phyloP scores from a whole-genome alignment of 2,113 vertebrate genomes.

The Pogonocichla stellata region DNA sequence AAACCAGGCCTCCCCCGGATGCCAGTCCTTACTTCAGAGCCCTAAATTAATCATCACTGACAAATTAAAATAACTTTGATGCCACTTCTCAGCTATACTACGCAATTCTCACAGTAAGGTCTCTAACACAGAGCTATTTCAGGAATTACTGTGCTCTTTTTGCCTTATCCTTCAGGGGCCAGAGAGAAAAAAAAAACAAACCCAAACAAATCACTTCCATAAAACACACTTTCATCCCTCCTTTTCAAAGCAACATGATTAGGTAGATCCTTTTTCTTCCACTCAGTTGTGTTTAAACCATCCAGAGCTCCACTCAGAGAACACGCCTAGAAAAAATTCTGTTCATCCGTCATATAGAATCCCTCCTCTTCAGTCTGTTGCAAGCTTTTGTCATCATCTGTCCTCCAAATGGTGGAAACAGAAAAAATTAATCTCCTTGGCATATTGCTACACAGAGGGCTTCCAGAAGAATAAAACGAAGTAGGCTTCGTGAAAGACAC shows the following conservation, averaged over 20 bases:
- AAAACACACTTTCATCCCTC: neutral
- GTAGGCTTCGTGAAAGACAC: neutral
- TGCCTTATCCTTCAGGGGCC: neutral
- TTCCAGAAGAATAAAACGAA: neutral
- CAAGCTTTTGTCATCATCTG: neutral
- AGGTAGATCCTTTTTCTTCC: neutral
- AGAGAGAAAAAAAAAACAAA: neutral
- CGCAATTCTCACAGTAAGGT: neutral
- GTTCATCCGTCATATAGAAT: neutral
- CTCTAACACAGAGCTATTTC: neutral
- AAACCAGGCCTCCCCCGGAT: neutral
- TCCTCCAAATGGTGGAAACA: neutral
- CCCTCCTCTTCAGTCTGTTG: neutral
- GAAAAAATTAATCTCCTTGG: neutral
- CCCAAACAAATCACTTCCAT: neutral
- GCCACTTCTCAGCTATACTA: neutral
- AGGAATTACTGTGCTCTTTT: neutral
- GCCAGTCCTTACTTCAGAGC: neutral
- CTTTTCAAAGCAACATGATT: neutral
- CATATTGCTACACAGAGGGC: neutral
- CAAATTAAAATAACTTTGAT: neutral
- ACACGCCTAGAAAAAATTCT: neutral
- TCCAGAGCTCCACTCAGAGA: neutral
- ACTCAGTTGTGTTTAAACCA: neutral
- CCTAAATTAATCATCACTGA: neutral